These are phyloP conservation scores for Tolmerus cingulatus DNA, from an alignment of 2,888 invertebrate species.

Conservation along the genomic window DNA sequence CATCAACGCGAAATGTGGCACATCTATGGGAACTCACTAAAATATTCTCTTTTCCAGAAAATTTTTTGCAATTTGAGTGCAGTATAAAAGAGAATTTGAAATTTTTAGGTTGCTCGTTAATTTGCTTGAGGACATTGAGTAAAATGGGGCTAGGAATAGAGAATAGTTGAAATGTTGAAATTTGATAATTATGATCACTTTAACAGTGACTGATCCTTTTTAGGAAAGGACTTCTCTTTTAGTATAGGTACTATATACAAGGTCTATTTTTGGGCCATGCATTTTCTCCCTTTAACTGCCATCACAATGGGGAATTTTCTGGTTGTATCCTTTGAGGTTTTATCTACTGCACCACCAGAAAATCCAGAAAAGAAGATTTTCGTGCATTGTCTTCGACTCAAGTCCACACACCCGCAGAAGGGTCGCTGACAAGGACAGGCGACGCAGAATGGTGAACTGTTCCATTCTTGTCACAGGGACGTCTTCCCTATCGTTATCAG, in stretches of 20 bases:
- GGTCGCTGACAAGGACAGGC: background rate
- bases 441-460: background rate
- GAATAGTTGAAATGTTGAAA: background rate
- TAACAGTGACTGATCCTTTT: background rate
- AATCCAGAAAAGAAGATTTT: constrained; percentile 18
- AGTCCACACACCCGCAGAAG: background rate
- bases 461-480: background rate
- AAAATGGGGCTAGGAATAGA: background rate
- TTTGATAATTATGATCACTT: background rate
- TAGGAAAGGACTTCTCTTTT: background rate
- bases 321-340: constrained; percentile 22
- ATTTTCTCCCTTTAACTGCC: background rate
- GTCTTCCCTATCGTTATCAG: constrained; percentile 15
- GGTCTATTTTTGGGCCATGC: background rate
- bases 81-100: background rate
- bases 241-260: background rate
- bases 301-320: background rate
- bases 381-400: constrained; percentile 25
- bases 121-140: background rate
- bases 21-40: background rate
- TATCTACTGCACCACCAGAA: constrained; percentile 13
- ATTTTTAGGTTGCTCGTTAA: background rate
- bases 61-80: background rate
- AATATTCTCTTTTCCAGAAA: background rate
- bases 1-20: background rate